Conservation (phyloP, 2,113 vertebrate genomes). For the Phrynocephalus versicolor region DNA sequence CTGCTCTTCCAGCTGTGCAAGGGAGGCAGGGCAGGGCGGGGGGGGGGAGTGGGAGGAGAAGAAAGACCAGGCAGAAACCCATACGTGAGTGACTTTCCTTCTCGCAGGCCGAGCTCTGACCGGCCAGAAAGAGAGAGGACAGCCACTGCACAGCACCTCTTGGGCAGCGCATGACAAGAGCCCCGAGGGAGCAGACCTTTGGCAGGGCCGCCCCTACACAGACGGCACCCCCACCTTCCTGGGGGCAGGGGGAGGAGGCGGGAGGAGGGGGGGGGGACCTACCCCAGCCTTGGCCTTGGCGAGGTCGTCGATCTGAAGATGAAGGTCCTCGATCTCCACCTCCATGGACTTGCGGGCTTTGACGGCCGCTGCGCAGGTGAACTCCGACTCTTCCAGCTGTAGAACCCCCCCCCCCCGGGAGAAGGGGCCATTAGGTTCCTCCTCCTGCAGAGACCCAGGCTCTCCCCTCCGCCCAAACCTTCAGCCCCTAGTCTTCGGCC, state of each 20-base stretch:
- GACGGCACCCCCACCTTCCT: not conserved
- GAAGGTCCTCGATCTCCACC: slow-evolving; percentile 95
- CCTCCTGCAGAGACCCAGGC: rapidly evolving
- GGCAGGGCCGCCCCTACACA: too few relatives aligned
- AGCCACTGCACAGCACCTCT: too few relatives aligned
- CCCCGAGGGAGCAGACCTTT: too few relatives aligned
- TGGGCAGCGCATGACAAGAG: too few relatives aligned
- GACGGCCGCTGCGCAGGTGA: slow-evolving; percentile 91
- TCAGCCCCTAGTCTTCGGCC: not conserved
- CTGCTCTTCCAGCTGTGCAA: slow-evolving; percentile 92
- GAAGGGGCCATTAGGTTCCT: too few relatives aligned
- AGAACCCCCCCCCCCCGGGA: slow-evolving; percentile 14
- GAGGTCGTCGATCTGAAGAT: slow-evolving; percentile 96
- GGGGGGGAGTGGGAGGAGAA: too few relatives aligned
- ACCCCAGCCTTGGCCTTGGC: slow-evolving; percentile 90
- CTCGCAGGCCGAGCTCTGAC: too few relatives aligned
- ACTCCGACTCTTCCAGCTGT: slow-evolving; percentile 97
- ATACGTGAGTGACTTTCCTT: too few relatives aligned
- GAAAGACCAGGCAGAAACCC: too few relatives aligned
- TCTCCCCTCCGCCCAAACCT: too few relatives aligned
- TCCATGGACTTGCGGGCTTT: slow-evolving; percentile 97
- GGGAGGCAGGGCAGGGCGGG: not conserved
- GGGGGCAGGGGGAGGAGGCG: not conserved
- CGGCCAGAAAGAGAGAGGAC: too few relatives aligned
- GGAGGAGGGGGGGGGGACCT: slow-evolving; percentile 49